Base-by-base conservation (phyloP, 2,888 invertebrate species). In the Elmis aenea region DNA sequence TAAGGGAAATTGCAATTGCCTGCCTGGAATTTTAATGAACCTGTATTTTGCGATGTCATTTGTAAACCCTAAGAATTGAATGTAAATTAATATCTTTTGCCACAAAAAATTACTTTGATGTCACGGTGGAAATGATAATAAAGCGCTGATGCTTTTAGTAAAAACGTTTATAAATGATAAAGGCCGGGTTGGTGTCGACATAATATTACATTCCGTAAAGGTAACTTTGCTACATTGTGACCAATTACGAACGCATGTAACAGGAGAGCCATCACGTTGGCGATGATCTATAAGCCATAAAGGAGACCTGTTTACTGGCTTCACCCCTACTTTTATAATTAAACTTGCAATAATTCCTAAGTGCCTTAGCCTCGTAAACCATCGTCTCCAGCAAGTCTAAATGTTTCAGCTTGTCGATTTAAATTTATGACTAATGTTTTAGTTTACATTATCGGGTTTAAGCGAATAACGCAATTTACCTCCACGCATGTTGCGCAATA, bases 241-340 rank as follows among this genome's bases (percentile, higher is more conserved):
- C 48, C 50, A 50, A 48, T 50, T 50, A 48, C 43, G 31, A 33
- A 38, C 45, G 41, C 29, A 43, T 46, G 45, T 42, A 46, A 46
- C 46, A 47, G 31, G 42, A 52, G 50, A 48, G 42, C 51, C 50
- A 51, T 48, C 46, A 48, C 43, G 39, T 50, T 49, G 40, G 46
- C 53, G 51, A 55, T 55, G 57, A 55, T 57, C 54, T 54, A 57
- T 55, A 52, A 51, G 54, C 52, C 44, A 54, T 57, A 55, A 57
- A 55, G 45, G 37, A 35, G 48, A 52, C 51, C 50, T 55, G 54
- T 55, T 55, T 57, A 57, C 51, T 52, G 52, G 52, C 55, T 49
- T 54, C 54, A 55, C 55, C 54, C 55, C 54, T 52, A 54, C 52
- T 54, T 55, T 54, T 55, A 51, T 55, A 57, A 57, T 57, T 55